These are phyloP conservation scores for Ormyrus nitidulus DNA, from an alignment of 2,888 invertebrate genomes.

Conservation along the genomic window DNA sequence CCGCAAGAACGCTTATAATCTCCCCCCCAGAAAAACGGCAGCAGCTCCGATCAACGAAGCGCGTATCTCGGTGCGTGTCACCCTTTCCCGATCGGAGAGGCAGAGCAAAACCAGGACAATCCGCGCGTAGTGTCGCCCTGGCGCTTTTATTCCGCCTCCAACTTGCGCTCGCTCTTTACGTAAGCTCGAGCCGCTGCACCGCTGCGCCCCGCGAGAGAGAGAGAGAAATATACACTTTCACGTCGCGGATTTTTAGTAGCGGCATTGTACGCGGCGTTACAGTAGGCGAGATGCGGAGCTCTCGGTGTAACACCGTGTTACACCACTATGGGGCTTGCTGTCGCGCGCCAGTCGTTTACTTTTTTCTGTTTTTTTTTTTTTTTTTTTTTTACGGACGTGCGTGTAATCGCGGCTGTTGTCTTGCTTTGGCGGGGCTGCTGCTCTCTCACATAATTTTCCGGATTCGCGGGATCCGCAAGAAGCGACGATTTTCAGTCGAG, in stretches of 20 bases:
- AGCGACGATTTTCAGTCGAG: too few species aligned
- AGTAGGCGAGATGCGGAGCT: not conserved
- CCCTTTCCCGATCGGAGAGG: not conserved
- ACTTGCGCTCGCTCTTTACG: conserved; percentile 58
- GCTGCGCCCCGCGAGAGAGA: conserved; percentile 18
- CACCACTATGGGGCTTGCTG: conserved; percentile 19
- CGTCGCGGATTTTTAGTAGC: conserved; percentile 44
- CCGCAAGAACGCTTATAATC: too few species aligned
- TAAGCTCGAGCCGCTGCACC: conserved; percentile 44
- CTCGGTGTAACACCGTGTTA: conserved; percentile 38
- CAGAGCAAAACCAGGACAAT: conserved; percentile 11
- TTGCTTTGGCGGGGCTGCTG: not conserved
- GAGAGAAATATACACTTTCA: conserved; percentile 54
- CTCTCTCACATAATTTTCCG: too few species aligned
- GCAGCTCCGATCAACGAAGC: not conserved
- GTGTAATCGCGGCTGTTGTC: not conserved
- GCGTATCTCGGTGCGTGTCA: conserved; percentile 20
- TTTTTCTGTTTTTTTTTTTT: too few species aligned
- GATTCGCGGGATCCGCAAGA: too few species aligned
- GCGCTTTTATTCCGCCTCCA: conserved; percentile 57
- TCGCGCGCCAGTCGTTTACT: not conserved
- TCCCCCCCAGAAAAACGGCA: too few species aligned
- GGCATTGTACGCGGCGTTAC: conserved; percentile 33
- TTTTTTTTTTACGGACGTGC: not conserved
- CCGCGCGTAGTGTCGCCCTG: conserved; percentile 16